A percentile compares a stretch with the other conserved stretches of the same genome.
Evolutionary conservation across 2,797 vertebrate genomes (phyloP).

Genomic region (Poeciliopsis infans): DNA sequence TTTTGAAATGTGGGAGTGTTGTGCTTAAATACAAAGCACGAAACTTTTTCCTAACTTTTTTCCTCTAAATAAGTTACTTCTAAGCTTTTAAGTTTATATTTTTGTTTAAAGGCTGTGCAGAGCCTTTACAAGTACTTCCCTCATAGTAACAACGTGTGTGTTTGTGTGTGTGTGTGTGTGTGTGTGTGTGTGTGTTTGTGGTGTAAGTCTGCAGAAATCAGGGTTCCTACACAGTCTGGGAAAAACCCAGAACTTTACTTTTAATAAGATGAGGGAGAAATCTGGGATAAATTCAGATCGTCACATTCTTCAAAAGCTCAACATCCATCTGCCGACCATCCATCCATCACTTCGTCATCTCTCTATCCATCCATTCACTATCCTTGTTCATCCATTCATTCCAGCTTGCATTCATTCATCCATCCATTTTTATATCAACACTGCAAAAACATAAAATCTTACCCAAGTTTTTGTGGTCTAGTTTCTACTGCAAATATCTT

Average conservation of each 20-base stretch:
- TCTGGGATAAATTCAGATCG: too few species aligned
- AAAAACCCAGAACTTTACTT: neutral
- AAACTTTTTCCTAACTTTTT: conserved; percentile 12
- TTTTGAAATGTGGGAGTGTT: conserved; percentile 61
- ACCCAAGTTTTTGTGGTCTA: too few species aligned
- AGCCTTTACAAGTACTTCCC: too few species aligned
- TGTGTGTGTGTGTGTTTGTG: neutral
- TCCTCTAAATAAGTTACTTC: conserved; percentile 23
- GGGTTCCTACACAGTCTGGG: conserved; percentile 5
- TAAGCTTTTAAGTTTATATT: conserved; percentile 54
- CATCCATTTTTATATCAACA: neutral
- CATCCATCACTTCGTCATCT: neutral
- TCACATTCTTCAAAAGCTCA: neutral
- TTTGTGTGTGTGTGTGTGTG: neutral
- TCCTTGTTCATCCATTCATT: neutral
- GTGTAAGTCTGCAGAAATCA: conserved; percentile 10
- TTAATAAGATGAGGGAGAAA: neutral
- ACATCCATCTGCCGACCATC: neutral
- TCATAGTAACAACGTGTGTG: neutral
- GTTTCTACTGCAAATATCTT: too few species aligned
- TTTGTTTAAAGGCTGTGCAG: neutral
- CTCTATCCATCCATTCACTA: neutral
- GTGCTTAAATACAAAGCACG: conserved; percentile 60
- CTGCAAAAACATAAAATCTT: too few species aligned
- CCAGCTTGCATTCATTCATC: neutral